These are phyloP conservation scores for Chrysolina oricalcia DNA, from an alignment of 2,888 invertebrate genomes.

Conservation along the genomic window DNA sequence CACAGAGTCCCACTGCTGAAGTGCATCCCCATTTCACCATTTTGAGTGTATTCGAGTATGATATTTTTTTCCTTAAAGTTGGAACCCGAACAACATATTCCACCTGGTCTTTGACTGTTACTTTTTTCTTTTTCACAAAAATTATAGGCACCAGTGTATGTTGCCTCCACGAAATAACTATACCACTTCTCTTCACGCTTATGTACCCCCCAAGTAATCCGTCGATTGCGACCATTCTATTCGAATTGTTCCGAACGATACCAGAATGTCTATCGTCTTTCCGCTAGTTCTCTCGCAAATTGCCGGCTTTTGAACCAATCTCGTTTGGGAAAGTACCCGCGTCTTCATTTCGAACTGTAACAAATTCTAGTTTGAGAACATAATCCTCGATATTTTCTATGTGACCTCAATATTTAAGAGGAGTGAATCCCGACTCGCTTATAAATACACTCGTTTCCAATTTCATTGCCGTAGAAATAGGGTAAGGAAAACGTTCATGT, in stretches of 20 bases:
- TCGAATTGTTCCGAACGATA: conserved; percentile 26
- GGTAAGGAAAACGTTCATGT: neutral
- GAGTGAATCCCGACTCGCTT: conserved; percentile 9
- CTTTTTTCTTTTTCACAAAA: no score
- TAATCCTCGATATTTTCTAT: conserved; percentile 46
- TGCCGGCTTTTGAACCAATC: conserved; percentile 42
- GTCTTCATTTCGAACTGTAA: conserved; percentile 34
- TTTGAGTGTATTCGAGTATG: no score
- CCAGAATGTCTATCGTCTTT: conserved; percentile 30
- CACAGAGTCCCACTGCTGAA: no score
- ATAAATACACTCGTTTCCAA: neutral
- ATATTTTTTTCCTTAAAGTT: no score
- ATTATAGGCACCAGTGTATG: no score
- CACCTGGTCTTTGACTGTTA: no score
- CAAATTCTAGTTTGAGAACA: conserved; percentile 38
- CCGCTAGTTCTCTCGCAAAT: conserved; percentile 37
- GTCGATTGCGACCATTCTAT: conserved; percentile 10
- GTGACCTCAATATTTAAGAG: conserved; percentile 48
- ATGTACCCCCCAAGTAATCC: conserved; percentile 1
- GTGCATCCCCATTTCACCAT: no score
- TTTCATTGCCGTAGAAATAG: neutral
- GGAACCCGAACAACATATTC: no score
- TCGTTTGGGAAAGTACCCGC: conserved; percentile 34
- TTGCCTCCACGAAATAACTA: neutral
- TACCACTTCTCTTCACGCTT: neutral